Base-by-base conservation (phyloP, 2,797 vertebrate species). In the Cynodonichthys magdalenae region DNA sequence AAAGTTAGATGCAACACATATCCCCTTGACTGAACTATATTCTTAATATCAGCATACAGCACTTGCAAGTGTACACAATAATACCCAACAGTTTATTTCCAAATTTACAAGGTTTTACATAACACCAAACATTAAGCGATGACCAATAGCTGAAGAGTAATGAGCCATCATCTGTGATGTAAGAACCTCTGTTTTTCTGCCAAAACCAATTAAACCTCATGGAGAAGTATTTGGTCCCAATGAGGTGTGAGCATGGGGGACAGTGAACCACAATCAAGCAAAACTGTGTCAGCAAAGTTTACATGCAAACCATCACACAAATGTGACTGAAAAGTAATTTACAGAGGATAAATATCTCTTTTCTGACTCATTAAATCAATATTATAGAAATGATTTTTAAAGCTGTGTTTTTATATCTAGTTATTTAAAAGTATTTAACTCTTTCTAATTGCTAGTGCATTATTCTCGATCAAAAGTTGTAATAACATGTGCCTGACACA, bases 131-230 rank as follows among this genome's bases (percentile, higher is more conserved):
- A 66, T 54, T 68, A 47, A 41, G 8, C 28, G 48, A 56, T 36
- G 39, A 54, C 36, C 48, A 72, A 77, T 77, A 86, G 71, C 63
- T 63, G 76, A 70, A 60, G 75, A 77, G 70, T 80, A 88, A 90
- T 87, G 87, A 90, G 71, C 79, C 77, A 70, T 79, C 24, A 5
- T 39, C 53, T n/a, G 74, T 93, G 86, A 92, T 71, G 76, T 82
- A 92, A 92, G 77, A 4, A 0, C 28, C 34, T 41, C 59, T 67
- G 77, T 85, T 76, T 66, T 71, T 63, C 58, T 62, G 75, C 61
- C 72, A 68, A 61, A 70, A 81, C 55, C 63, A 82, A 89, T 85
- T 85, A 80, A 78, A 79, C 50, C 15, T 48, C 52, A 48, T 5
- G 69, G 64, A 53, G 74, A 77, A 58, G 54, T 61, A 64, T 47